These are phyloP conservation scores for Fundulus diaphanus DNA, from an alignment of 2,797 vertebrate species.

Conservation along the genomic window DNA sequence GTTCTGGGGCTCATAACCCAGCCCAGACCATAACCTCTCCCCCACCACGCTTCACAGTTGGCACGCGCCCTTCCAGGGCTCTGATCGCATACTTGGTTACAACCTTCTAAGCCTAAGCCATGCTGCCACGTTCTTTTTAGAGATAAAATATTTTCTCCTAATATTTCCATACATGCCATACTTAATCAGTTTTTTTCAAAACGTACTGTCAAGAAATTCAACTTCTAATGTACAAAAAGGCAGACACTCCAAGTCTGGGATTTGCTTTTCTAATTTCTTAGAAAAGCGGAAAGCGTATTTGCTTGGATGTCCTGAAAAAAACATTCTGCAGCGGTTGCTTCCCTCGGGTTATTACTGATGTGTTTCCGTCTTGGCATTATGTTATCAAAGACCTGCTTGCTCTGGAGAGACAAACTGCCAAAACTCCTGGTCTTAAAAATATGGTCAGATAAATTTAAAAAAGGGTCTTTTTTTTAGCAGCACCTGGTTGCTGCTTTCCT, in stretches of 20 bases:
- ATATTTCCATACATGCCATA: neutral
- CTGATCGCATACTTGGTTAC: neutral
- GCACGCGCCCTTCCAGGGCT: neutral
- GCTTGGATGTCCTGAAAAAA: neutral
- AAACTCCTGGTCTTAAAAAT: neutral
- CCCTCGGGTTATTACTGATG: neutral
- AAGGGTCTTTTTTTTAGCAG: neutral
- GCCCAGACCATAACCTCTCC: neutral
- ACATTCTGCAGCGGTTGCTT: neutral
- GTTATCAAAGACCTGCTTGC: neutral
- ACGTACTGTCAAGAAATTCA: neutral
- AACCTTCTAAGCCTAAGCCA: too few relatives aligned
- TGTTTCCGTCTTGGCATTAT: neutral
- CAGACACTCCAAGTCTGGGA: neutral
- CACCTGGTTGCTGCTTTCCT: neutral
- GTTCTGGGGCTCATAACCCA: neutral
- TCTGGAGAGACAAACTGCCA: neutral
- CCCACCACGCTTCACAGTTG: neutral
- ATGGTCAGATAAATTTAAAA: neutral
- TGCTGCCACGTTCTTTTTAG: neutral
- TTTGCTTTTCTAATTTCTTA: neutral
- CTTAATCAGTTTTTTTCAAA: neutral
- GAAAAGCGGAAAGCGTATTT: neutral
- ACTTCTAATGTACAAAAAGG: neutral
- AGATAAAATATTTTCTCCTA: neutral